Base-by-base conservation (phyloP, 2,888 invertebrate genomes). In the Noctua janthina region DNA sequence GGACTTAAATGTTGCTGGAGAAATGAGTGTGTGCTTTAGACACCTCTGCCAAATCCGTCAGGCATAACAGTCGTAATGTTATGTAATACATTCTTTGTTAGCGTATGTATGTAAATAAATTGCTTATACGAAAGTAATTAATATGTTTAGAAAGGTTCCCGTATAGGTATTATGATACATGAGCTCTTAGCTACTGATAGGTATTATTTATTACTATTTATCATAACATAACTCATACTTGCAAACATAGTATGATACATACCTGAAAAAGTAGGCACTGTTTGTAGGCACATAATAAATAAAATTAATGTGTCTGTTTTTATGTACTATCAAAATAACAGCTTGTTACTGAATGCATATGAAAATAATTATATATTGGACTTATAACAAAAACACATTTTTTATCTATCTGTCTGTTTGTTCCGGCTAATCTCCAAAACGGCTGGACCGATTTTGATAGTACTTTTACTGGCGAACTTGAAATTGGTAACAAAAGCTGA, bases 201-300 rank as follows among this genome's bases (percentile, higher is more conserved):
- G 23, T 43, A 17, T 54, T 29, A 74, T 74, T 77, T 64, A 62
- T 73, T 20, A n/a, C 49, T 73, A 17, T 29, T 75, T 56, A 43
- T 46, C 29, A 20, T 29, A 43, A 46, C n/a, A 23, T 39, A 56
- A 17, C 10, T 56, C n/a, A 56, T n/a, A 23, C 17, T 17, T 56
- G 10, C 23, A 54, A 8, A 15, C 35, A 8, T 64, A 17, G 17
- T 15, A 29, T 62, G 29, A 29, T 62, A 29, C 15, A 13, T 62
- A 15, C 15, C 3, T 43, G 39, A 13, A n/a, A 43, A 56, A n/a
- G 17, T 72, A 72, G n/a, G n/a, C 20, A 23, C 8, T 1, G 39
- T 39, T 5, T 39, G 39, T 39, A 39, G 39, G 39, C 0, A 43
- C 43, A 43, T 29, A 8, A 43, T 43, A 43, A 43, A 10, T 43